Evolutionary conservation across 2,797 vertebrate species (phyloP).

Genomic region (Alexandromys oeconomus): DNA sequence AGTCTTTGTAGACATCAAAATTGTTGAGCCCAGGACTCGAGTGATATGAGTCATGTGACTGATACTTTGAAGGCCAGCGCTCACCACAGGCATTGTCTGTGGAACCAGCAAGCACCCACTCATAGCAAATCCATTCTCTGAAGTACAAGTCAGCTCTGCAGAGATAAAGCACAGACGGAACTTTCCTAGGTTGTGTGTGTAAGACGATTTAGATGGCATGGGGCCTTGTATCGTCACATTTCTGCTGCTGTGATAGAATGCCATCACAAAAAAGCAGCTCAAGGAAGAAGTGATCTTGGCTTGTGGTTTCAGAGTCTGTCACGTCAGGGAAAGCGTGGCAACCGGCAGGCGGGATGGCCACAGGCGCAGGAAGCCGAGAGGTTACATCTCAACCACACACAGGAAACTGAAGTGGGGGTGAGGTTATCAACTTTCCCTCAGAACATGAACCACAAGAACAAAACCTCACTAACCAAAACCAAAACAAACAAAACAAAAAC

Average conservation of each 20-base stretch:
- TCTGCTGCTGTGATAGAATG: not conserved
- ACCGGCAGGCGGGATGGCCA: not conserved
- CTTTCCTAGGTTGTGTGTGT: not conserved
- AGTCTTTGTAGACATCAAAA: not conserved
- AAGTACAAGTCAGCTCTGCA: not conserved
- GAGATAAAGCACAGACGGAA: not conserved
- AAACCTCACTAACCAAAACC: not conserved
- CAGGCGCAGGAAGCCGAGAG: not conserved
- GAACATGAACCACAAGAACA: not conserved
- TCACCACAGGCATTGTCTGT: not conserved
- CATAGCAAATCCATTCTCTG: too few relatives aligned
- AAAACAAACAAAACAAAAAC: not conserved
- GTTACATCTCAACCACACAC: not conserved
- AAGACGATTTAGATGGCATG: not conserved
- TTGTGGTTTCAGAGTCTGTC: not conserved
- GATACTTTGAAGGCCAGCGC: not conserved
- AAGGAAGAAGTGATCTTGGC: not conserved
- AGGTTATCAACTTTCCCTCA: too few relatives aligned
- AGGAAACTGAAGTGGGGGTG: not conserved
- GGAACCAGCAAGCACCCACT: not conserved
- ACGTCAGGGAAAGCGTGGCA: not conserved
- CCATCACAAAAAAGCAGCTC: not conserved
- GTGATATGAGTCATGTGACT: not conserved
- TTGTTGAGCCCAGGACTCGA: not conserved
- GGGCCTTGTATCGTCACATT: not conserved